Conservation (phyloP, 2,888 invertebrate genomes). For the Leptinotarsa peninsularis region DNA sequence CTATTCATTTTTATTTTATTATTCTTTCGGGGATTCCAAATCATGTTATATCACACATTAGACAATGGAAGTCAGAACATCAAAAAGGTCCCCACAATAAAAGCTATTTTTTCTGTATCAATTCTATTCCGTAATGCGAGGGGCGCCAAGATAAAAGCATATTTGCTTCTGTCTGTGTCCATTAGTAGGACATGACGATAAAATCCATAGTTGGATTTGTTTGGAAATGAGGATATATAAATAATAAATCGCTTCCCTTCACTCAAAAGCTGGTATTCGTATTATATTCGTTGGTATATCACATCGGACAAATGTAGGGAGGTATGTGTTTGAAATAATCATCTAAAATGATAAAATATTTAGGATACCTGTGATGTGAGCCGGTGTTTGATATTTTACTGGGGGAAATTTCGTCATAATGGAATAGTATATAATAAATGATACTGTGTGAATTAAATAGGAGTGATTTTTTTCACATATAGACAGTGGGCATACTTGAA, state of each 20-base stretch:
- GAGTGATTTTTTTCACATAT: too few species aligned
- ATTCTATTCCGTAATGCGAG: not conserved
- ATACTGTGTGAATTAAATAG: too few species aligned
- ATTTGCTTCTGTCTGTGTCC: constrained; percentile 6
- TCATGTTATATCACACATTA: too few species aligned
- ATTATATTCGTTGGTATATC: not conserved
- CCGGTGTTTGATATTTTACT: not conserved
- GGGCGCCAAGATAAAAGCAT: constrained; percentile 5
- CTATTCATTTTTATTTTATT: too few species aligned
- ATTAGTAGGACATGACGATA: constrained; percentile 9
- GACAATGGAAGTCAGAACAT: too few species aligned
- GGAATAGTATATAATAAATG: too few species aligned
- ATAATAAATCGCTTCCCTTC: not conserved
- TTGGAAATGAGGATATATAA: not conserved
- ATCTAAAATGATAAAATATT: not conserved
- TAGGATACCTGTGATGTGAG: not conserved
- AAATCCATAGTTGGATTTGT: constrained; percentile 10
- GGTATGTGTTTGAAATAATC: not conserved
- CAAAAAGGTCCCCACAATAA: not conserved
- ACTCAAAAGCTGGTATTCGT: not conserved
- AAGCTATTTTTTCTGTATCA: not conserved
- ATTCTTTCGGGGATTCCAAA: too few species aligned
- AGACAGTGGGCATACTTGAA: too few species aligned
- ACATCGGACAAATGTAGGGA: not conserved
- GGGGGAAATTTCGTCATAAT: too few species aligned